Evolutionary conservation across 1,140 invertebrate species (phyloP).

Genomic region (Drosophila leontia): DNA sequence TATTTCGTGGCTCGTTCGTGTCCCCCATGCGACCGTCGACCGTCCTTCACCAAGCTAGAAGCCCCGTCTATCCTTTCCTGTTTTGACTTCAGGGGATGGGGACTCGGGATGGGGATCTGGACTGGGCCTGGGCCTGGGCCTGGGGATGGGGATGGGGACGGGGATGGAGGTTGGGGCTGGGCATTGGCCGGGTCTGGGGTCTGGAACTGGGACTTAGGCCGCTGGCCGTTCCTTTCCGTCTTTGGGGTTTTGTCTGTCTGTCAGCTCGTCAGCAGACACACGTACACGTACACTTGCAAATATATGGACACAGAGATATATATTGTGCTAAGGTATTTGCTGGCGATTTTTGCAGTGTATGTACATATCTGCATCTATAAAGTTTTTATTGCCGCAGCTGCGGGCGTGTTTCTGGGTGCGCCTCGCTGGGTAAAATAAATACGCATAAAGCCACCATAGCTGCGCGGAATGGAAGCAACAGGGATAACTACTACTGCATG

Average conservation of each 20-base stretch:
- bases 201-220: conserved; percentile 33
- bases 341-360: conserved; percentile 50
- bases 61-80: conserved; percentile 70
- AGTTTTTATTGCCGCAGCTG: conserved; percentile 75
- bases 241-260: conserved; percentile 67
- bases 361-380: conserved; percentile 60
- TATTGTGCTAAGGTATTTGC: conserved; percentile 24
- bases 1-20: conserved; percentile 65
- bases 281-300: conserved; percentile 19
- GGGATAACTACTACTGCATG: conserved; percentile 36
- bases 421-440: conserved; percentile 64
- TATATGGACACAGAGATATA: not conserved
- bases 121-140: conserved; percentile 5
- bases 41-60: conserved; percentile 75
- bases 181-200: conserved; percentile 10
- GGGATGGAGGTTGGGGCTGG: conserved; percentile 9
- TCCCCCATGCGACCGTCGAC: conserved; percentile 70
- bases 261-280: conserved; percentile 66
- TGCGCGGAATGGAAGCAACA: conserved; percentile 30
- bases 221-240: conserved; percentile 64
- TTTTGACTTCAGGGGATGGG: conserved; percentile 51
- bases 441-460: conserved; percentile 46
- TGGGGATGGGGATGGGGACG: conserved; percentile 7
- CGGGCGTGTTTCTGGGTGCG: conserved; percentile 78
- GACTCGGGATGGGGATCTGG: conserved; percentile 23